Base-by-base conservation (phyloP, 2,113 vertebrate genomes). In the Hippolais icterina region DNA sequence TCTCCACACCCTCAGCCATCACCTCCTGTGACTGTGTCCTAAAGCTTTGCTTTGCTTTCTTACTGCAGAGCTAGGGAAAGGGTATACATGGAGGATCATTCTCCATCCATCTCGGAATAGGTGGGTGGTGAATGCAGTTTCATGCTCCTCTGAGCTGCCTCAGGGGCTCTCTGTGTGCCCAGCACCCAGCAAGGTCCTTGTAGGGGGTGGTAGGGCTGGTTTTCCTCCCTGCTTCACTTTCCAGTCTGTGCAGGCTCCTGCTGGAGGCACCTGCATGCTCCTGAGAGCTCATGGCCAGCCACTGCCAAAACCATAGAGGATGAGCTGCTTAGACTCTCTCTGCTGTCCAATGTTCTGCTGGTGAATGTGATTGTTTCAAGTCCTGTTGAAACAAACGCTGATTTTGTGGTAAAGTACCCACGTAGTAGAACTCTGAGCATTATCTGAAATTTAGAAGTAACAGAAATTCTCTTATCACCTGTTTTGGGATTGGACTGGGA, bases 141-240 rank as follows among this genome's bases (percentile, higher is more conserved):
- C 17, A 1, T 24, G 39, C 22, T 75, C 19, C 42, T 70, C 42
- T 59, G 53, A 25, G 42, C 37, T 71, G 52, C 27, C n/a, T 41
- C 63, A 18, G 72, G 21, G 27, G 27, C 33, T 60, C 35, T 66
- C 44, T 31, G 0, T 44, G 47, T 64, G 60, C 39, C 69, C 64
- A 59, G n/a, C 53, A 53, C 49, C 19, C 66, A 49, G 6, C 0
- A 0, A 53, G n/a, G 12, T n/a, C 24, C 22, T 14, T 20, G 29
- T 4, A 49, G 15, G 10, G 14, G 12, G 8, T 20, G 35, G 10
- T 21, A 52, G 31, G n/a, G 35, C 9, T 83, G 35, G 9, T 50
- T 81, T 77, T 59, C n/a, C 29, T 71, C 44, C 37, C 20, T 31
- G 35, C 53, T 81, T 54, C 1, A 1, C 42, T 79, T 13, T 46